A percentile compares a stretch with the other conserved stretches of the same genome.
phyloP scores from a whole-genome alignment of 2,113 vertebrate species.

The Phalacrocorax aristotelis region DNA sequence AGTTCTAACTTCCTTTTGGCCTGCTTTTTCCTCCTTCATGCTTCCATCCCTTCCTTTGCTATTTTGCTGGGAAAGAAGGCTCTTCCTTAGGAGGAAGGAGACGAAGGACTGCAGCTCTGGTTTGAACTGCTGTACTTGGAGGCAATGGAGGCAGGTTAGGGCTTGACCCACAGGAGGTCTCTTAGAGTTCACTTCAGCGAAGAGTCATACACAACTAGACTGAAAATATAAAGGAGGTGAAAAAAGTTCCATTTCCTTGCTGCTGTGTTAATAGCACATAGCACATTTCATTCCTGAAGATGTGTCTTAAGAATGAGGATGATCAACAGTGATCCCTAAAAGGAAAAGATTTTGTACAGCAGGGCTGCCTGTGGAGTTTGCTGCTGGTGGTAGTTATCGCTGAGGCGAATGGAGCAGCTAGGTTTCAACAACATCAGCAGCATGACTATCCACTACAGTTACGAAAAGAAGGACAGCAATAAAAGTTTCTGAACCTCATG shows the following conservation, averaged over 20 bases:
- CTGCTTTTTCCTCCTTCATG: background rate
- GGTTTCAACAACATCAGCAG: background rate
- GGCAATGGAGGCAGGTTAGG: background rate
- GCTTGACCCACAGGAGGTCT: background rate
- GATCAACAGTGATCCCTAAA: background rate
- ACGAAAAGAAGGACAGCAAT: background rate
- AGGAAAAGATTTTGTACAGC: background rate
- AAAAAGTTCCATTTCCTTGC: background rate
- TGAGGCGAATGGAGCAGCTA: background rate
- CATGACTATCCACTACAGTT: background rate
- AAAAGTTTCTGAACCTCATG: background rate
- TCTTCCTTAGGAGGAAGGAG: background rate
- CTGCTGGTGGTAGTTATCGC: background rate
- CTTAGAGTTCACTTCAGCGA: background rate
- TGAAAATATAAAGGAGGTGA: background rate
- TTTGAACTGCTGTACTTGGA: background rate
- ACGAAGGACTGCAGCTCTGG: background rate
- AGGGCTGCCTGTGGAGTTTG: background rate
- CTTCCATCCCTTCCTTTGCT: background rate
- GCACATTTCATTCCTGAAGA: background rate
- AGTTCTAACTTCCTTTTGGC: background rate
- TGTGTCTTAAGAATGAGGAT: background rate
- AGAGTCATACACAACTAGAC: background rate
- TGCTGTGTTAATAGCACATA: background rate
- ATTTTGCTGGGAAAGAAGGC: background rate